Evolutionary conservation across 1,140 invertebrate genomes (phyloP).

Genomic region (Charaxes varanes): DNA sequence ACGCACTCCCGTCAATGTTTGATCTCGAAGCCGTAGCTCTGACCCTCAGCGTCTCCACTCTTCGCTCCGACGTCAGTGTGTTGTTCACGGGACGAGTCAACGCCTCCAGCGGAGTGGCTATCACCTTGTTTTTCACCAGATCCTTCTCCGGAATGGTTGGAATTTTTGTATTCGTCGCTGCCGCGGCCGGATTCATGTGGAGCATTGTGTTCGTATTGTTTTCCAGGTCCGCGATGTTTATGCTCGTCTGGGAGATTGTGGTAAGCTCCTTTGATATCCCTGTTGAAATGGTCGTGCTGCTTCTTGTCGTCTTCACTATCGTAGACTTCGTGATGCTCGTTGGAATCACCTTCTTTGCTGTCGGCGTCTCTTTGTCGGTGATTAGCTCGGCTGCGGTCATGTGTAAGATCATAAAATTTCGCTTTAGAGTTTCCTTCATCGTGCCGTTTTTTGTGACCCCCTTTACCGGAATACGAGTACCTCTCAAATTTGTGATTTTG

Average conservation of each 20-base stretch:
- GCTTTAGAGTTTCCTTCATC: slow-evolving; percentile 43
- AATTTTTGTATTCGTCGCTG: slow-evolving; percentile 52
- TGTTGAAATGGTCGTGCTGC: slow-evolving; percentile 81
- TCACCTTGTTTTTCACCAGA: slow-evolving; percentile 54
- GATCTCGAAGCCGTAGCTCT: slow-evolving; percentile 57
- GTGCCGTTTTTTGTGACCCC: slow-evolving; percentile 37
- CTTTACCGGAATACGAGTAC: slow-evolving; percentile 34
- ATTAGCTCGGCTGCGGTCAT: slow-evolving; percentile 76
- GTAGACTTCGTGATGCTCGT: slow-evolving; percentile 80
- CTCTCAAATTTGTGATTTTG: slow-evolving; percentile 53
- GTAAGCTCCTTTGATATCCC: slow-evolving; percentile 64
- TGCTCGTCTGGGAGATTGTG: slow-evolving; percentile 72
- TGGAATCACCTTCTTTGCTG: slow-evolving; percentile 78
- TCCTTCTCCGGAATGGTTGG: slow-evolving; percentile 64
- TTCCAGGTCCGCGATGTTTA: slow-evolving; percentile 65
- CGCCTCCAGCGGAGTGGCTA: slow-evolving; percentile 58
- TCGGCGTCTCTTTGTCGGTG: slow-evolving; percentile 77
- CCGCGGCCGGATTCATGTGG: slow-evolving; percentile 68
- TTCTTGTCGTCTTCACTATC: slow-evolving; percentile 82
- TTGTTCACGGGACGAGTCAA: slow-evolving; percentile 53
- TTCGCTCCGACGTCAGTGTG: slow-evolving; percentile 59
- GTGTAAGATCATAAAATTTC: slow-evolving; percentile 57
- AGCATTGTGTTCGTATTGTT: slow-evolving; percentile 67
- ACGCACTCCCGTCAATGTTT: slow-evolving; percentile 38
- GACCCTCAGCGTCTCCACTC: slow-evolving; percentile 39